Evolutionary conservation across 2,797 vertebrate genomes (phyloP).

Genomic region (Capromys pilorides): DNA sequence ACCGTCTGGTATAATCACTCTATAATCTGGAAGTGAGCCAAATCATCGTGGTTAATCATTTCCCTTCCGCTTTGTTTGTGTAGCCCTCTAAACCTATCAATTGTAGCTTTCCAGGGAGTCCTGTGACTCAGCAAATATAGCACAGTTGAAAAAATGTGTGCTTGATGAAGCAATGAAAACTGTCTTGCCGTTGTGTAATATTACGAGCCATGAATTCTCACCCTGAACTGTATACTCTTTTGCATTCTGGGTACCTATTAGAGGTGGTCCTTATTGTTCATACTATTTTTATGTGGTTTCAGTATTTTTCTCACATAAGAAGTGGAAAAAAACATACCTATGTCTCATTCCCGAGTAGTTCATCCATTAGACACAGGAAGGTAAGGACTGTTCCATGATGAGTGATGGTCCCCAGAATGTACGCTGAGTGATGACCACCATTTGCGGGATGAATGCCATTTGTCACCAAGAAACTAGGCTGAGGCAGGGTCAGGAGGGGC

Average conservation of each 20-base stretch:
- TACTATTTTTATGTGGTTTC: constrained; percentile 69
- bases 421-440: neutral
- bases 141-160: constrained; percentile 55
- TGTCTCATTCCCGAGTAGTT: constrained; percentile 53
- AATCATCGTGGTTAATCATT: constrained; percentile 67
- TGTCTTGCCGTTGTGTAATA: constrained; percentile 66
- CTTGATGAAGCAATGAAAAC: constrained; percentile 68
- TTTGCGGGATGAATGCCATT: constrained; percentile 27
- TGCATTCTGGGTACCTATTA: constrained; percentile 48
- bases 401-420: constrained; percentile 25
- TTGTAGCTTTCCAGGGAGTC: constrained; percentile 65
- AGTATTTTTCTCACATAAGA: constrained; percentile 55
- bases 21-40: constrained; percentile 63
- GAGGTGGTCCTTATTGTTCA: constrained; percentile 59
- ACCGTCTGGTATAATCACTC: constrained; percentile 61
- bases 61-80: constrained; percentile 63
- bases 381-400: constrained; percentile 12
- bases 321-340: constrained; percentile 60
- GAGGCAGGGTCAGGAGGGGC: neutral
- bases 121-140: constrained; percentile 53
- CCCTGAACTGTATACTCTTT: constrained; percentile 60
- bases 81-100: constrained; percentile 69
- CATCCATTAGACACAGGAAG: constrained; percentile 45
- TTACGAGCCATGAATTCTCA: constrained; percentile 66
- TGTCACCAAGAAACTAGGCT: constrained; percentile 36